Evolutionary conservation across 2,113 vertebrate species (phyloP).

Genomic region (Morone chrysops): DNA sequence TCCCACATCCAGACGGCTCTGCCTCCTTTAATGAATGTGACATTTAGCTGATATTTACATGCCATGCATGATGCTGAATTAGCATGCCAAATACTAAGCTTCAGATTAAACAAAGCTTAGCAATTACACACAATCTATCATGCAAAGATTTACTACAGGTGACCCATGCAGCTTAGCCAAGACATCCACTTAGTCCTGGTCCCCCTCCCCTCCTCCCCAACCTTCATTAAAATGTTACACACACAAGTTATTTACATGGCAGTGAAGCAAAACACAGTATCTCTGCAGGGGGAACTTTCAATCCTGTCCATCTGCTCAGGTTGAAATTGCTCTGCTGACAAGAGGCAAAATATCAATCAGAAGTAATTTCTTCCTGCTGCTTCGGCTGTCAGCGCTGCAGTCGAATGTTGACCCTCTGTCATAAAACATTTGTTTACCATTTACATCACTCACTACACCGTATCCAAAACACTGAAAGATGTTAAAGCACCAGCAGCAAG

Average conservation of each 20-base stretch:
- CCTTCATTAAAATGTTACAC: conserved; percentile 81
- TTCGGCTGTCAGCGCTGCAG: conserved; percentile 64
- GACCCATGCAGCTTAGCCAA: conserved; percentile 72
- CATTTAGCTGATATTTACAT: conserved; percentile 88
- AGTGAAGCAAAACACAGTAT: conserved; percentile 60
- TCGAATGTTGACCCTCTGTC: conserved; percentile 73
- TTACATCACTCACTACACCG: conserved; percentile 62
- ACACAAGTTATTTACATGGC: conserved; percentile 66
- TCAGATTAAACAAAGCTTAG: conserved; percentile 82
- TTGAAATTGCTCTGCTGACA: conserved; percentile 77
- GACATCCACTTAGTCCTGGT: conserved; percentile 65
- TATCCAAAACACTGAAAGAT: conserved; percentile 46
- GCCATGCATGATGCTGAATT: conserved; percentile 73
- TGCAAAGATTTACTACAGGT: conserved; percentile 73
- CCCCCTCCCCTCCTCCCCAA: background rate
- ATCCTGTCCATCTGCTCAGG: conserved; percentile 64
- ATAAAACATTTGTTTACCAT: conserved; percentile 76
- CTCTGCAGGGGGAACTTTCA: conserved; percentile 70
- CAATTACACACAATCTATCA: conserved; percentile 80
- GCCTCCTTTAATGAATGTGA: conserved; percentile 83
- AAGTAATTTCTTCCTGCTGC: conserved; percentile 70
- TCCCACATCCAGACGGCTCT: conserved; percentile 67
- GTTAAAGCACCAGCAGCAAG: conserved; percentile 16
- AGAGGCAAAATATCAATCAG: conserved; percentile 79
- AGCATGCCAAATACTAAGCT: conserved; percentile 73